Base-by-base conservation (phyloP, 2,113 vertebrate genomes). In the Ascaphus truei region DNA sequence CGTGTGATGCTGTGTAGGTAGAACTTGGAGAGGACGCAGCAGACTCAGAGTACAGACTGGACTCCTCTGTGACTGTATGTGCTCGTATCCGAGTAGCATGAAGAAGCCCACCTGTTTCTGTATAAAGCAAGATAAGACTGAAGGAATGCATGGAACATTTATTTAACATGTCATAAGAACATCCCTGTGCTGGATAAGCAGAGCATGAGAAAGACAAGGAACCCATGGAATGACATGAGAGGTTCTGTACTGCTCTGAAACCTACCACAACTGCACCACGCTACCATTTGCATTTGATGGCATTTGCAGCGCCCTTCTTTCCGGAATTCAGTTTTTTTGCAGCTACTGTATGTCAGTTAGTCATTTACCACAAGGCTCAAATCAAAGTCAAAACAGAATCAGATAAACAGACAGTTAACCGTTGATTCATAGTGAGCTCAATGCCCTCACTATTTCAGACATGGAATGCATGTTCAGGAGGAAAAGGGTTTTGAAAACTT, bases 391-490 rank as follows among this genome's bases (percentile, higher is more conserved):
- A 50, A 66, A 48, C 31, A 23, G 2, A 30, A n/a, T n/a, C n/a
- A n/a, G n/a, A n/a, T n/a, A n/a, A n/a, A n/a, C n/a, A 16, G 15
- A 2, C 7, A 48, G 18, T 20, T 47, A 50, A 7, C 25, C 15
- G 16, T 11, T 7, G 9, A 23, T 20, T 10, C 12, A 13, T 36
- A 23, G 8, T 1, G 7, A 48, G 16, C 11, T 20, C 9, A 15
- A 13, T 5, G 22, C 43, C 10, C 12, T 31, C 18, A 18, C 23
- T 20, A 23, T 23, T 18, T n/a, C 18, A 36, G 43, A 10, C 33
- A 91, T 91, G 91, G 86, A 91, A 68, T 76, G 72, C 25, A 69
- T 84, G 15, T 84, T 78, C 20, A 62, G 87, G 45, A 85, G 86
- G 23, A 90, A 82, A 62, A 81, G 85, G 58, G 36, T 84, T 34